phyloP scores from a whole-genome alignment of 2,888 invertebrate species.

The Stegana nigrithorax region DNA sequence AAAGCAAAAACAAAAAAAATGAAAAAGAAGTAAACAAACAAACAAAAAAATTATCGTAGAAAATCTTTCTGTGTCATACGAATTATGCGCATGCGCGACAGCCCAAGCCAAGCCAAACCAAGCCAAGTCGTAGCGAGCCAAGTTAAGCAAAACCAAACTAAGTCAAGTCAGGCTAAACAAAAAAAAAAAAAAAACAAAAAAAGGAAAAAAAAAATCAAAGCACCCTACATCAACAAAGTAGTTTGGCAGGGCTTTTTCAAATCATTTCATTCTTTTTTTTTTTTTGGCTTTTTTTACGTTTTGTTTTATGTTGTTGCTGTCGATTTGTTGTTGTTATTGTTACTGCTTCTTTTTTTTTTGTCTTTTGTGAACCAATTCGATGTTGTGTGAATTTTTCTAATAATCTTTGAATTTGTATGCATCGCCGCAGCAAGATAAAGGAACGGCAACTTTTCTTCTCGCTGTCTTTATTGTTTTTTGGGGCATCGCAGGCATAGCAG shows the following conservation, averaged over 20 bases:
- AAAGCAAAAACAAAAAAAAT: too few relatives aligned
- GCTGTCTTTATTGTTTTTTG: too few relatives aligned
- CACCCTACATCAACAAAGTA: not conserved
- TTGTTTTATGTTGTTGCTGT: not conserved
- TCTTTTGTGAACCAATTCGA: not conserved
- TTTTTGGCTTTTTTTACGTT: too few relatives aligned
- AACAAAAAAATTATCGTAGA: not conserved
- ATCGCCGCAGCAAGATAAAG: not conserved
- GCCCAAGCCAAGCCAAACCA: too few relatives aligned
- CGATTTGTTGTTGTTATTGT: not conserved
- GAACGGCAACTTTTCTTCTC: not conserved
- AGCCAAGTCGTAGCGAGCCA: too few relatives aligned
- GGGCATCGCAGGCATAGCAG: not conserved
- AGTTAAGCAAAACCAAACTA: too few relatives aligned
- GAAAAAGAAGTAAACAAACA: not conserved
- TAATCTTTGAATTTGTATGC: not conserved
- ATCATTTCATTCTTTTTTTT: too few relatives aligned
- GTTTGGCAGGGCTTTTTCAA: not conserved
- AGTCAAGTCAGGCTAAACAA: too few relatives aligned
- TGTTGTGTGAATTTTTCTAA: not conserved
- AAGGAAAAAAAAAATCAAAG: too few relatives aligned
- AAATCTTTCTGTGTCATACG: constrained; percentile 10
- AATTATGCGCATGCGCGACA: constrained; percentile 2
- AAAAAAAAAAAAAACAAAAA: too few relatives aligned
- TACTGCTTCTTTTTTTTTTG: not conserved